Evolutionary conservation across 2,888 invertebrate genomes (phyloP), one percentile per base, ranked within the genome.

Genomic region (Rotaria socialis): DNA sequence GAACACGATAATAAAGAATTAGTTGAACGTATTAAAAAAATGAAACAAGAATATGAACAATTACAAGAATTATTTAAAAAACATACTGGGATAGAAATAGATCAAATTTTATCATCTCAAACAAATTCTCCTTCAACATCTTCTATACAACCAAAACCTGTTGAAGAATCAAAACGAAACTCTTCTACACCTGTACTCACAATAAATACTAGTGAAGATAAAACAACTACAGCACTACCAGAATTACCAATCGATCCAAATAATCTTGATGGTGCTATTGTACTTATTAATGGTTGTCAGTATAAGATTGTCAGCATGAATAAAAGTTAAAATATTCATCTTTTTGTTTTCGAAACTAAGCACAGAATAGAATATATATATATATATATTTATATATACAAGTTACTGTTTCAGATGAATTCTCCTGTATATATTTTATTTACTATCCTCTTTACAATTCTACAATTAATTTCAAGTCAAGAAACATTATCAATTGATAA

Each of bases 221-320:
- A 47, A 47, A 80, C 67, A 60, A 11, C 41, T 5, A 22, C 43
- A 22, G 5, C 74, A 8, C 1, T 41, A 47, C 14, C 80, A 80
- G 80, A 80, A 47, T 5, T 6, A 11, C 27, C 35, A 67, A 35
- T 67, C 35, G 67, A 67, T 19, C 35, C 67, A 67, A 67, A 14
- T 14, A 41, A 14, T 19, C 67, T 80, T n/a, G 80, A 80, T 14
- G 80, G 80, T 47, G 80, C 80, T 4, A 47, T 80, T n/a, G 43
- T 80, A 41, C 3, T 80, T 10, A 80, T 80, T 47, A 80, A 80
- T n/a, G 80, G 80, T 47, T 47, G 47, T n/a, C 80, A 80, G 47
- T 80, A 80, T 80, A 80, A 80, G 6, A 80, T 80, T 24, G 47
- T 80, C 47, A 80, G 47, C 47, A 80, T 80, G 47, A 80, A 80